A percentile compares a stretch with the other conserved stretches of the same genome.
phyloP scores from a whole-genome alignment of 2,113 vertebrate species.

The Alligator sinensis region DNA sequence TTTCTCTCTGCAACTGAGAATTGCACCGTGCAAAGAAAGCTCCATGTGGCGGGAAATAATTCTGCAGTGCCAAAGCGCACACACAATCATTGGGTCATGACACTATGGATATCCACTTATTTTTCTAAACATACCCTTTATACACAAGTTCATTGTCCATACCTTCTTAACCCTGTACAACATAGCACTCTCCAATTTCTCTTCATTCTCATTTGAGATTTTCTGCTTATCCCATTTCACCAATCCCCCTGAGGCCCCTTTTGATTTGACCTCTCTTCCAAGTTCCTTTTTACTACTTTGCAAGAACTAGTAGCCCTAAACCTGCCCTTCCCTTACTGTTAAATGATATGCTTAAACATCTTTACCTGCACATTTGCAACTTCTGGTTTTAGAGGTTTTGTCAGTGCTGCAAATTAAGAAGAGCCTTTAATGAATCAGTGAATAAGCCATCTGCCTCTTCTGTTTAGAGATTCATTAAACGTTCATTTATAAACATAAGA shows the following conservation, averaged over 20 bases:
- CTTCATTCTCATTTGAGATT: neutral
- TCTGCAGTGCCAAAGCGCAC: too few relatives aligned
- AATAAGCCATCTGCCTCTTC: neutral
- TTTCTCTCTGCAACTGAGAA: too few relatives aligned
- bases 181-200: neutral
- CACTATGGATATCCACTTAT: too few relatives aligned
- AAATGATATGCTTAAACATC: neutral
- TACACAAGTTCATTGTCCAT: fast-evolving
- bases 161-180: neutral
- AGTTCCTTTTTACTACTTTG: neutral
- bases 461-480: neutral
- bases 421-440: neutral
- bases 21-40: too few relatives aligned
- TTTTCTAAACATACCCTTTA: neutral
- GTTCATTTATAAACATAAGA: neutral
- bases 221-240: too few relatives aligned
- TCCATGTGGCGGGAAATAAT: too few relatives aligned
- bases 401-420: neutral
- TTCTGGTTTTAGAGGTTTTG: neutral
- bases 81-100: too few relatives aligned
- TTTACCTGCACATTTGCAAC: neutral
- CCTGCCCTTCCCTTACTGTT: neutral
- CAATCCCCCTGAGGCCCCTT: too few relatives aligned
- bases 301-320: neutral
- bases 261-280: too few relatives aligned